Evolutionary conservation across 2,888 invertebrate species (phyloP), one percentile per base, ranked within the genome.

Genomic region (Congeria kusceri): DNA sequence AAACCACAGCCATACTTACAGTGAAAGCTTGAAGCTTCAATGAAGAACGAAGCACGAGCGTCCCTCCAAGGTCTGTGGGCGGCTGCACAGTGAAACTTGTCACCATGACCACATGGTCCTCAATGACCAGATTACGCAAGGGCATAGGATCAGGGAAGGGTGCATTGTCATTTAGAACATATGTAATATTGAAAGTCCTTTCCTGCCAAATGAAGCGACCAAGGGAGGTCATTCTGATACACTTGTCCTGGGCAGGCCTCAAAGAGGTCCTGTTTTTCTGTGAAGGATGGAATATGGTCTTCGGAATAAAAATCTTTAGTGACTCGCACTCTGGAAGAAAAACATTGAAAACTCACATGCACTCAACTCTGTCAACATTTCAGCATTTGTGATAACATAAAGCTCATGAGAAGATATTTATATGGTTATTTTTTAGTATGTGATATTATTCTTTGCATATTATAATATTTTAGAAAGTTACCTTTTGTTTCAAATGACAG

Each of bases 31-130:
- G 20, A 28, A 47, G 49, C 9, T 44, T 44, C 7, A 72, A n/a
- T 15, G 23, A 20, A 20, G 63, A 23, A 59, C 47, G 23, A 11
- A 69, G 25, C 53, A 80, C 83, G 9, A 91, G 71, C 5, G 96
- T 97, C 0, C 97, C 97, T 0, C 98, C 98, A 44, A 96, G 96
- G 89, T 97, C 97, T 73, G 95, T 94, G 28, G 96, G 95, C 73
- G 96, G 95, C 47, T 96, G 95, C 15, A 97, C 94, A 71, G 95
- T 94, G 90, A 97, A 97, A 80, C 95, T 95, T 66, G 97, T 94
- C 0, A 96, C 77, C 1, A 89, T 46, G 0, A 85, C 80, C 15
- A 71, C 61, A 39, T 76, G 73, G 61, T 87, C 86, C n/a, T 87
- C 86, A 25, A 87, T 71, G 20, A 79, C 62, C 0, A 84, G 65